These are phyloP conservation scores for Pseudorectes ferrugineus DNA, from an alignment of 2,113 vertebrate species.

Conservation along the genomic window DNA sequence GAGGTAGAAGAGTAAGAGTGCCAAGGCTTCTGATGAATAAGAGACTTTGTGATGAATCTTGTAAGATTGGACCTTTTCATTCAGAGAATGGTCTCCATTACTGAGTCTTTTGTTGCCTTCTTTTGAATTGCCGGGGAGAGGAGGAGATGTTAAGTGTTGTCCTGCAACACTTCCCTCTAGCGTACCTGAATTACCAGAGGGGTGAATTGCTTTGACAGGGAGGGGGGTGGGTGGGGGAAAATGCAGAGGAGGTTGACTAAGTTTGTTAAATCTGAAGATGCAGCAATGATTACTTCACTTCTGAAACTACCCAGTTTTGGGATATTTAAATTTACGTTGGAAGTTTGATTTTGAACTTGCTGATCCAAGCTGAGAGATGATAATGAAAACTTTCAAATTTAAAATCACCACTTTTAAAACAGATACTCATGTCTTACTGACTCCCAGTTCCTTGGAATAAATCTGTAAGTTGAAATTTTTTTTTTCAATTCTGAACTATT, in stretches of 20 bases:
- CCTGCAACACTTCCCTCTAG: not conserved
- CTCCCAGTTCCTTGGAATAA: not conserved
- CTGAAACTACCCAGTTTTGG: not conserved
- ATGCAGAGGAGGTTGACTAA: not conserved
- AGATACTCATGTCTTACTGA: not conserved
- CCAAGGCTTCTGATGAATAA: conserved; percentile 15
- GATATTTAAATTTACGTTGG: not conserved
- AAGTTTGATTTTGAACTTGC: not conserved
- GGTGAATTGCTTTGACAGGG: not conserved
- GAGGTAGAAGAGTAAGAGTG: not conserved
- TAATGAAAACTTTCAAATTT: not conserved
- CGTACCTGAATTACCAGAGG: not conserved
- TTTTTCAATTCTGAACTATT: not conserved
- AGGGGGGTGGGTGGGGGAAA: not conserved
- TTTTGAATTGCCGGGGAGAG: not conserved
- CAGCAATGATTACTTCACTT: not conserved
- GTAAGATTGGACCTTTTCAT: conserved; percentile 38
- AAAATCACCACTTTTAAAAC: not conserved
- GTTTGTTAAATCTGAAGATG: not conserved
- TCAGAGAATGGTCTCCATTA: not conserved
- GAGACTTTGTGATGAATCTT: conserved; percentile 26
- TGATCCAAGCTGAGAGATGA: not conserved
- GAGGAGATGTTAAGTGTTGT: not conserved
- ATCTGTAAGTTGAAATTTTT: rapidly evolving
- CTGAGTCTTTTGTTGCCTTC: not conserved